Conservation (phyloP, 1,140 invertebrate species). For the Zaprionus capensis region DNA sequence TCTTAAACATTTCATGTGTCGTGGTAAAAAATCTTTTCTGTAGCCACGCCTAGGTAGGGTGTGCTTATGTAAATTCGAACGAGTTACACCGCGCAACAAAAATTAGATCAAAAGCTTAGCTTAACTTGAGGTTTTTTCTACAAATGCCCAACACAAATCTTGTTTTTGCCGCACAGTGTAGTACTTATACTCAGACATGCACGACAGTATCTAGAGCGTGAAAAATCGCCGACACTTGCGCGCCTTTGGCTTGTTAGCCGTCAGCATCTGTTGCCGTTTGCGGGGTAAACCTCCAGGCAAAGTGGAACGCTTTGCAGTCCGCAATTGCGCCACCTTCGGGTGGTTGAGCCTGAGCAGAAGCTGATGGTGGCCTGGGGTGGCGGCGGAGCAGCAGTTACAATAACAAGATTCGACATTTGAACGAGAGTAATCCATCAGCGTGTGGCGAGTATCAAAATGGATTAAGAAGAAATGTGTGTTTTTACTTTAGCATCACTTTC, state of each 20-base stretch:
- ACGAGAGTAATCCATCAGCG: constrained; percentile 80
- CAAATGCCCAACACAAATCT: neutral
- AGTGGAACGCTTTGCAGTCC: constrained; percentile 38
- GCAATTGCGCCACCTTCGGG: constrained; percentile 46
- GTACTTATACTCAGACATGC: constrained; percentile 13
- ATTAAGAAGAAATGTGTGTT: constrained; percentile 71
- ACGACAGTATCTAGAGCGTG: constrained; percentile 63
- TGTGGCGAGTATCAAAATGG: constrained; percentile 74
- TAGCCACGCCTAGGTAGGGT: neutral
- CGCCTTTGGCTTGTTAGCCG: constrained; percentile 66
- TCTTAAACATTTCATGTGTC: neutral
- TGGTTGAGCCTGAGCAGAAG: constrained; percentile 8
- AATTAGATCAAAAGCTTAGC: neutral
- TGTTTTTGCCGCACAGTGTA: constrained; percentile 23
- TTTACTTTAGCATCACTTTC: constrained; percentile 53
- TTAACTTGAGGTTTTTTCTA: neutral
- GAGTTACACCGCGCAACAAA: neutral
- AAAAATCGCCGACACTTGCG: constrained; percentile 70
- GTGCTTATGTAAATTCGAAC: neutral
- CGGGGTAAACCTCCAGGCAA: constrained; percentile 38
- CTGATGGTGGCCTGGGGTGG: neutral
- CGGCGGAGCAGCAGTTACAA: constrained; percentile 40
- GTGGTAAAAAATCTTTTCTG: neutral
- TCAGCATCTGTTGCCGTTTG: constrained; percentile 61
- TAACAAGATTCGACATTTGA: constrained; percentile 81